Conservation (phyloP, 2,113 vertebrate species). For the Pygoscelis antarcticus region DNA sequence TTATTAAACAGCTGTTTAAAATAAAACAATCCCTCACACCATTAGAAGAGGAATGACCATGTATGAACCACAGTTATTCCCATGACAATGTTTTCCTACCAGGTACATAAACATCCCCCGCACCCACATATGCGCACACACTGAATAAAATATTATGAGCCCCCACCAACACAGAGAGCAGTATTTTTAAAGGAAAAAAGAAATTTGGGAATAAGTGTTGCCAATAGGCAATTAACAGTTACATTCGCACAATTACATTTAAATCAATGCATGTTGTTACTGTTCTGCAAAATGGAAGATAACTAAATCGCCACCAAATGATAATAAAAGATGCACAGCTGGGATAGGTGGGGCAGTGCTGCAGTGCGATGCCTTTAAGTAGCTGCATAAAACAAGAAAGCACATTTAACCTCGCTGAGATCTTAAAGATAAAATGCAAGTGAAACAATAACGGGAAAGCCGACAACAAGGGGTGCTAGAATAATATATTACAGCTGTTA, state of each 20-base stretch:
- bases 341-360: neutral
- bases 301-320: neutral
- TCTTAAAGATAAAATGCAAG: conserved; percentile 63
- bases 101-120: neutral
- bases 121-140: neutral
- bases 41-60: neutral
- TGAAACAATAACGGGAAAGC: conserved; percentile 84
- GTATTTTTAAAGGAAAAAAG: neutral
- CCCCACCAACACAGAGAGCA: neutral
- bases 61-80: neutral
- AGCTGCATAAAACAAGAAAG: conserved; percentile 55
- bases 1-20: neutral
- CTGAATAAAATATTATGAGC: neutral
- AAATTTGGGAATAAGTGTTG: neutral
- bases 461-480: conserved; percentile 67
- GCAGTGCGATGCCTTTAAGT: neutral
- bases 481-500: conserved; percentile 73
- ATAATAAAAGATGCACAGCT: neutral
- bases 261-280: neutral
- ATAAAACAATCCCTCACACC: neutral
- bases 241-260: neutral
- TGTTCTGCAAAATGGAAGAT: neutral
- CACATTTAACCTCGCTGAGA: conserved; percentile 58
- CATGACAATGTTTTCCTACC: neutral
- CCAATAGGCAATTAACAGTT: neutral